Conservation (phyloP, 2,888 invertebrate genomes). For the Calliopum simillimum region DNA sequence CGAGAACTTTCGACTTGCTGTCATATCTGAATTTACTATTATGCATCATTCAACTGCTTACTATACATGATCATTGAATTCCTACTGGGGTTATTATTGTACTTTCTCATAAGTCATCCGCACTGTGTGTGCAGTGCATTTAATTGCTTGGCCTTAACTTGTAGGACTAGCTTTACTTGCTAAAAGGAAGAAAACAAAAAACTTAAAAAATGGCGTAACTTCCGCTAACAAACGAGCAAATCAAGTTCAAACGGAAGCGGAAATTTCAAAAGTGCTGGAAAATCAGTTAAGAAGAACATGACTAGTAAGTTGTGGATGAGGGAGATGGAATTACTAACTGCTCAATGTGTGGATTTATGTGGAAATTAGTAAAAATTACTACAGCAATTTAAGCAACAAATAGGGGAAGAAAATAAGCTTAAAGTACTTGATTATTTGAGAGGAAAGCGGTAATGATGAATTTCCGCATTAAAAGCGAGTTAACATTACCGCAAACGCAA, state of each 20-base stretch:
- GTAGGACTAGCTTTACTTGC: background rate
- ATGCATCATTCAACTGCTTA: no score
- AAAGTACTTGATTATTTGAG: conserved; percentile 32
- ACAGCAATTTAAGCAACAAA: no score
- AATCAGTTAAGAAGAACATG: conserved; percentile 10
- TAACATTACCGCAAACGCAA: background rate
- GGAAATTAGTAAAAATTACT: background rate
- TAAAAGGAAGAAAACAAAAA: background rate
- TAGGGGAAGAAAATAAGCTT: background rate
- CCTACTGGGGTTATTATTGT: no score
- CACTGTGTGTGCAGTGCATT: no score
- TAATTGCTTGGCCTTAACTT: background rate
- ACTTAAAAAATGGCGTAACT: background rate
- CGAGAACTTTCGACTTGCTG: no score
- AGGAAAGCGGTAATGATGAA: conserved; percentile 55
- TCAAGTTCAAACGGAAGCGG: background rate
- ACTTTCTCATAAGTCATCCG: no score
- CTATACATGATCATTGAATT: no score
- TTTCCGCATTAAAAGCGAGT: conserved; percentile 52
- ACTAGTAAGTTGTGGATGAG: background rate
- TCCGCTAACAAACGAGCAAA: background rate
- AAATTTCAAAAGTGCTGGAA: conserved; percentile 1
- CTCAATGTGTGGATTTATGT: background rate
- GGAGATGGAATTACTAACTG: background rate
- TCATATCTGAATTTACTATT: no score